Evolutionary conservation across 2,888 invertebrate genomes (phyloP), one percentile per base, ranked within the genome.

Genomic region (Clanis bilineata): DNA sequence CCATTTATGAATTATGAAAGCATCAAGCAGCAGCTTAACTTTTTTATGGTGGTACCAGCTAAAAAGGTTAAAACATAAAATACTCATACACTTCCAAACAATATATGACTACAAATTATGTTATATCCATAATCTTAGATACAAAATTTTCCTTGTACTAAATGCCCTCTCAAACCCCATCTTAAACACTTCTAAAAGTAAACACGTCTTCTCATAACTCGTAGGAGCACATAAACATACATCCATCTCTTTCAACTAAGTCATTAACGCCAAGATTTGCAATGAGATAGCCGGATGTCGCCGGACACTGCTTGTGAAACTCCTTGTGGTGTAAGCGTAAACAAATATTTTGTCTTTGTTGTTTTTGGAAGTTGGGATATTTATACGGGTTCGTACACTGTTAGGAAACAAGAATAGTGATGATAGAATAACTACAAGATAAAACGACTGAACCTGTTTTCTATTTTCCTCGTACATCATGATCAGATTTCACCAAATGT

Each of bases 241-340:
- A 62, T 68, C 74, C 64, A 64, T 79, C 72, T 68, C 74, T 64
- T 65, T 77, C 71, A 67, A 64, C 63, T 25, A 67, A 66, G 70
- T 78, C 73, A 77, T 80, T 78, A 79, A 71, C 60, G 64, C 62
- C 65, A 72, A n/a, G 74, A 80, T 80, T 78, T 72, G 70, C 76
- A 69, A 72, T 63, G 64, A 71, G 76, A 79, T 79, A 78, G 67
- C 69, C 55, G 60, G 44, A 66, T 61, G 65, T 66, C 65, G 61
- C 60, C 65, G 68, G 68, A 62, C 74, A 72, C 71, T 79, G 77
- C 78, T 79, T 79, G 79, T 38, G 38, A 58, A 47, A 22, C 36
- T 44, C 44, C 21, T 44, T 58, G 45, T 47, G 38, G 45, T 10
- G 28, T 39, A 36, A 22, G 55, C 43, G 64, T 51, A 47, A 55